phyloP scores from a whole-genome alignment of 2,888 invertebrate genomes.

The Drosophila infuscata region DNA sequence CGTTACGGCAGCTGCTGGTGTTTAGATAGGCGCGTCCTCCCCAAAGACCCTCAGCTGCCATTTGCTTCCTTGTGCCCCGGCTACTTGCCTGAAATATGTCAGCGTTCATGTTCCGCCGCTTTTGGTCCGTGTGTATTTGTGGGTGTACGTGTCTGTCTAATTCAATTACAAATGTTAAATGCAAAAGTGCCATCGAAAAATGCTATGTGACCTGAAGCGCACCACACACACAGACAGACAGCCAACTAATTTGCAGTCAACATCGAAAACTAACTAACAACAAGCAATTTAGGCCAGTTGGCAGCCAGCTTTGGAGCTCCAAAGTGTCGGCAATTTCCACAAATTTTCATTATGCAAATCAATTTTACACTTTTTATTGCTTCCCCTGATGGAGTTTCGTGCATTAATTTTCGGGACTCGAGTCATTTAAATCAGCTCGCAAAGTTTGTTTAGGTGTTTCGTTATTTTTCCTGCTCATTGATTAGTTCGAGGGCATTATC shows the following conservation, averaged over 20 bases:
- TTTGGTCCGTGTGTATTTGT: constrained; percentile 12
- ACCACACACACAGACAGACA: constrained; percentile 13
- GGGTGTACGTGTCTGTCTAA: constrained; percentile 50
- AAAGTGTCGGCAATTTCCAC: constrained; percentile 60
- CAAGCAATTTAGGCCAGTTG: constrained; percentile 51
- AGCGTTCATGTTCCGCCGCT: constrained; percentile 48
- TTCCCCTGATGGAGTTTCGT: constrained; percentile 57
- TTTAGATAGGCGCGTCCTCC: constrained; percentile 57
- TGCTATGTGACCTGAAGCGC: constrained; percentile 63
- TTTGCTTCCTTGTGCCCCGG: constrained; percentile 47
- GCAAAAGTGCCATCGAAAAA: constrained; percentile 63
- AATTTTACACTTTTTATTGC: constrained; percentile 74
- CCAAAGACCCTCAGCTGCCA: constrained; percentile 35
- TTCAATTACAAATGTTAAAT: constrained; percentile 71
- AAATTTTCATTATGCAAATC: constrained; percentile 79
- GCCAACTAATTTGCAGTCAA: constrained; percentile 61
- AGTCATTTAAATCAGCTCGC: constrained; percentile 44
- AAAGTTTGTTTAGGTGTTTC: constrained; percentile 56
- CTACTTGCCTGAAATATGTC: constrained; percentile 58
- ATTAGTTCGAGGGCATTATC: constrained; percentile 45
- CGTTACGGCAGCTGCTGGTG: constrained; percentile 59
- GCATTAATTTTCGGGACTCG: constrained; percentile 48
- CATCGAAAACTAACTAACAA: constrained; percentile 66
- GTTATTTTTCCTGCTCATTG: constrained; percentile 5
- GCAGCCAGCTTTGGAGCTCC: constrained; percentile 6